These are phyloP conservation scores for Mormyrus proboscirostris DNA, from an alignment of 2,797 vertebrate genomes.

Conservation along the genomic window DNA sequence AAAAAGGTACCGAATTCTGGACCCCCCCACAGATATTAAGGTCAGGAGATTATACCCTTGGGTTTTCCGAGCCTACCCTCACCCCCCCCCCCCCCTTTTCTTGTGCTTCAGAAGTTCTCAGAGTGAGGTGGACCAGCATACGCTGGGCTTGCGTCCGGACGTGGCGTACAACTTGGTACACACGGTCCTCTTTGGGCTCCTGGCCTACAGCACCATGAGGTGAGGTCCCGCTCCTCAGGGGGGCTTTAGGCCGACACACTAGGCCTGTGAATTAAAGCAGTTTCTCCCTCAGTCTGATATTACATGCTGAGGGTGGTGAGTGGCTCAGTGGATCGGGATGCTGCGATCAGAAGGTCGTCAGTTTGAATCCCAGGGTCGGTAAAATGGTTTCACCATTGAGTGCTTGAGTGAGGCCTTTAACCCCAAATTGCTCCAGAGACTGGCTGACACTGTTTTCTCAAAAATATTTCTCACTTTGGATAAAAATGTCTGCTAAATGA, in stretches of 20 bases:
- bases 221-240: constrained; percentile 39
- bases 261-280: neutral
- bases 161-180: constrained; percentile 85
- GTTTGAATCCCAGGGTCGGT: neutral
- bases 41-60: neutral
- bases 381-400: neutral
- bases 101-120: constrained; percentile 41
- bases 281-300: neutral
- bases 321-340: neutral
- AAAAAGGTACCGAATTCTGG: neutral
- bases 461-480: neutral
- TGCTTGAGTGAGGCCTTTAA: neutral
- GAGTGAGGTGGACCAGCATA: constrained; percentile 40
- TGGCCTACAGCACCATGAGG: constrained; percentile 97
- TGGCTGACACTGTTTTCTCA: neutral
- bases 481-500: neutral
- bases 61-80: neutral
- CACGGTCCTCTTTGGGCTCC: constrained; percentile 77
- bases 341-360: neutral
- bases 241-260: neutral
- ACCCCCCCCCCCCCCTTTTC: constrained; percentile 21
- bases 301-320: neutral
- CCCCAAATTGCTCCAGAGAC: neutral
- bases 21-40: no score
- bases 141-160: constrained; percentile 65